Percentiles rank a stretch among this genome's conserved stretches.
phyloP scores from a whole-genome alignment of 2,888 invertebrate species.

The Limnephilus marmoratus region DNA sequence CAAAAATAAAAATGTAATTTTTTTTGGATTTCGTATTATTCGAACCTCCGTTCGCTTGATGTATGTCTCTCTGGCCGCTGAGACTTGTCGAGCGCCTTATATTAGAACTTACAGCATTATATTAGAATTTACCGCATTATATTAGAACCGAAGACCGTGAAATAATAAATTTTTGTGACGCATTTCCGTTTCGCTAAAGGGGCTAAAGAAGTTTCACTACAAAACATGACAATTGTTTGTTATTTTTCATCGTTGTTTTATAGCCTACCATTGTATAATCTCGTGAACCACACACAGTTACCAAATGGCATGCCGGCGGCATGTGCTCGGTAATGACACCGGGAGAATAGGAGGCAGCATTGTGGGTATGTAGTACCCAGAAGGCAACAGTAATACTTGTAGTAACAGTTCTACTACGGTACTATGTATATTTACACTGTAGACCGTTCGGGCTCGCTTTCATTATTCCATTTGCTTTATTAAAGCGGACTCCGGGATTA shows the following conservation, averaged over 20 bases:
- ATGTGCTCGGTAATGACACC: background rate
- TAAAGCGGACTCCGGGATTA: background rate
- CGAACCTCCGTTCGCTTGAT: too few species aligned
- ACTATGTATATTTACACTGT: too few species aligned
- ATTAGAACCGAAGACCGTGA: too few species aligned
- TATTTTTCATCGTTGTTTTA: background rate
- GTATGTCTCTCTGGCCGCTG: too few species aligned
- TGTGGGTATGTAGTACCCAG: background rate
- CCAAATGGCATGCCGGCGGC: background rate
- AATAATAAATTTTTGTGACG: too few species aligned
- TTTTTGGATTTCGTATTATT: too few species aligned
- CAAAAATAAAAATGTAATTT: too few species aligned
- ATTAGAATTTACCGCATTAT: too few species aligned
- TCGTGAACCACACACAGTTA: background rate
- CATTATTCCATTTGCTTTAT: conserved; percentile 2
- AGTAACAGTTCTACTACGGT: background rate
- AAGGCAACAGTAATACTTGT: background rate
- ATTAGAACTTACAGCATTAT: too few species aligned
- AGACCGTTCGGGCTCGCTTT: background rate
- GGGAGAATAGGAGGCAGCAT: background rate
- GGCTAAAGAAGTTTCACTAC: too few species aligned
- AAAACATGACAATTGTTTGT: background rate
- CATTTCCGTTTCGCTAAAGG: too few species aligned
- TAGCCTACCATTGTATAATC: background rate
- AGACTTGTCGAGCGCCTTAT: too few species aligned